Conservation (phyloP, 1,140 invertebrate genomes). For the Dendrolimus kikuchii region DNA sequence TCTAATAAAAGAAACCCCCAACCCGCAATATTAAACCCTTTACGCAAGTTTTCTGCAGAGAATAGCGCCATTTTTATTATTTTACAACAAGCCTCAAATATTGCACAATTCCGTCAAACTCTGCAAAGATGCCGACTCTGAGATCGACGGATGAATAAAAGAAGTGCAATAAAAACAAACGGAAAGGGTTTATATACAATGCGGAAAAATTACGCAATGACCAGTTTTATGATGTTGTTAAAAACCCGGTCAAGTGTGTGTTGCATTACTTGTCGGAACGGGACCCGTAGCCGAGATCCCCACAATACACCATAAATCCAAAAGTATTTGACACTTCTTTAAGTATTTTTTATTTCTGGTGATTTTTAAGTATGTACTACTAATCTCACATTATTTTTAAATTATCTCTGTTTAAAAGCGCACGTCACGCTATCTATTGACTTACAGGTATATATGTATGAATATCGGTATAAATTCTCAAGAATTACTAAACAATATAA, state of each 20-base stretch:
- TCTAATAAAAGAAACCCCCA: conserved; percentile 37
- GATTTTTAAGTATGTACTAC: no score
- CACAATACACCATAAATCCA: no score
- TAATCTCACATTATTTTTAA: no score
- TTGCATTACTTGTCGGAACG: no score
- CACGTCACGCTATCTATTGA: no score
- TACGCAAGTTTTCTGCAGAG: conserved; percentile 51
- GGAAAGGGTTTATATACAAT: conserved; percentile 65
- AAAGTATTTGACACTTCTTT: no score
- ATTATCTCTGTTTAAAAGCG: no score
- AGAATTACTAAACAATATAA: no score
- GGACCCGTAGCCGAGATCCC: no score
- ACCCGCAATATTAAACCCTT: conserved; percentile 52
- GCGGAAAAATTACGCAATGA: conserved; percentile 66
- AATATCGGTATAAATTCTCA: no score
- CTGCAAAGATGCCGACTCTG: conserved; percentile 56
- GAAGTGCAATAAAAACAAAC: conserved; percentile 60
- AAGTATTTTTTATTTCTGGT: no score
- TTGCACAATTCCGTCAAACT: conserved; percentile 40
- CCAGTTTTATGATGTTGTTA: conserved; percentile 46
- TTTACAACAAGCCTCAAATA: conserved; percentile 51
- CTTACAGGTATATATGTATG: no score
- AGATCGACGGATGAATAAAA: conserved; percentile 33
- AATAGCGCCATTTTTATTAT: conserved; percentile 67
- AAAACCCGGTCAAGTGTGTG: conserved; percentile 17